These are phyloP conservation scores for Trachurus trachurus DNA, from an alignment of 2,797 vertebrate genomes.

Conservation along the genomic window DNA sequence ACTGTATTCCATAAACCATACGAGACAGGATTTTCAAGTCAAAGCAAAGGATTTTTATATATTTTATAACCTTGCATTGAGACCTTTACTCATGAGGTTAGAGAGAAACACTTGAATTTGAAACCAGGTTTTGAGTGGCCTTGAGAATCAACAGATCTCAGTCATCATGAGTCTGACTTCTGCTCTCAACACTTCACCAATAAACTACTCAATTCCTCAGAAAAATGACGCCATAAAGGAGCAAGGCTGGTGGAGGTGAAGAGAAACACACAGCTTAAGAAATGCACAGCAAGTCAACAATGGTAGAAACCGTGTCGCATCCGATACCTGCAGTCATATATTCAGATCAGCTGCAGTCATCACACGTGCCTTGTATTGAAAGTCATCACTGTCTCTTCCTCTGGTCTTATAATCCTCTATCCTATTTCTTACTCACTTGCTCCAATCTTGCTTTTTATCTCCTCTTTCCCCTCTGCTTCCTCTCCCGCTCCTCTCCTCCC, in stretches of 20 bases:
- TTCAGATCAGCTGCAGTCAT: conserved; percentile 5
- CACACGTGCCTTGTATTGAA: conserved; percentile 4
- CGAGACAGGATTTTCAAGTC: neutral
- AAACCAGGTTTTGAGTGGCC: neutral
- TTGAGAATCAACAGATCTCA: neutral
- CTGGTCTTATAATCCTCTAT: neutral
- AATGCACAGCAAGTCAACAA: neutral
- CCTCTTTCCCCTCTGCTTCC: neutral
- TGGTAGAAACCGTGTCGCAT: neutral
- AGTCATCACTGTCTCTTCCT: neutral
- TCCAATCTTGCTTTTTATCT: conserved; percentile 9
- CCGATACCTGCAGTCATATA: neutral
- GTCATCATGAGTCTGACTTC: neutral
- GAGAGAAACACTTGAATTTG: neutral
- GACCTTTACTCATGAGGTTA: neutral
- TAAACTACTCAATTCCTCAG: neutral
- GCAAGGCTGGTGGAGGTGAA: neutral
- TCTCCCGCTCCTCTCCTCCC: neutral
- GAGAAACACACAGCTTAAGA: neutral
- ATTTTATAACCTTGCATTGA: neutral
- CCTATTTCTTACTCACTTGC: neutral
- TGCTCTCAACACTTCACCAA: neutral
- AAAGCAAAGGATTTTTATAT: neutral
- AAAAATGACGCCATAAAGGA: neutral
- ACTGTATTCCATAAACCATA: too few species aligned